Evolutionary conservation across 2,888 invertebrate species (phyloP), one percentile per base, ranked within the genome.

Genomic region (Ellobium chinense): DNA sequence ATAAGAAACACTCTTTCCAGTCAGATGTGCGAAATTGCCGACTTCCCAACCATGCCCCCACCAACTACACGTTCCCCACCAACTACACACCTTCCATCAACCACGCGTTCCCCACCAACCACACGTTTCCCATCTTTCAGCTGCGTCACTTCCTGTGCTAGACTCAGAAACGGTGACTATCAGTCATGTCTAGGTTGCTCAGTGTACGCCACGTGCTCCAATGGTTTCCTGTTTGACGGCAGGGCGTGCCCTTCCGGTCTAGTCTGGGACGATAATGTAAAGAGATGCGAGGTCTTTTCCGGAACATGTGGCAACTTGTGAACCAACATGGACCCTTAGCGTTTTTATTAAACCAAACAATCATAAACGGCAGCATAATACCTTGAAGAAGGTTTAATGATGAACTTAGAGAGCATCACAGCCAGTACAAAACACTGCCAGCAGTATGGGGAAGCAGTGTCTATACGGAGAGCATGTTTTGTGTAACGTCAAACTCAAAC

Each of bases 111-210:
- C 54, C 72, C 72, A 56, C 69, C 46, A 29, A 39, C 7, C 14
- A 5, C n/a, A 5, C 36, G 5, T 4, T 18, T 0, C 5, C 3
- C 27, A 21, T 63, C 7, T 14, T 56, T 9, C 21, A 4, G 9
- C 21, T 85, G 85, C 68, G 68, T 85, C n/a, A 46, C 69, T 34
- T 70, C 78, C 21, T 85, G 84, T 66, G 24, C 29, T 1, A 79
- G 76, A 62, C 62, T 76, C 1, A 31, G 62, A 3, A 76, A 82
- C 39, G 85, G 82, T n/a, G 78, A 84, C 69, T 85, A 81, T 68
- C 82, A 81, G 82, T 84, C 84, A 2, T 84, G 85, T 58, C 60
- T 12, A 3, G 81, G 81, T 1, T 85, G 85, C 76, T 21, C 46
- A 18, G 79, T 83, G 24, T 83, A 80, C 69, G 82, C 37, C 29